Evolutionary conservation across 2,888 invertebrate species (phyloP), one percentile per base, ranked within the genome.

Genomic region (Pandemis heparana): DNA sequence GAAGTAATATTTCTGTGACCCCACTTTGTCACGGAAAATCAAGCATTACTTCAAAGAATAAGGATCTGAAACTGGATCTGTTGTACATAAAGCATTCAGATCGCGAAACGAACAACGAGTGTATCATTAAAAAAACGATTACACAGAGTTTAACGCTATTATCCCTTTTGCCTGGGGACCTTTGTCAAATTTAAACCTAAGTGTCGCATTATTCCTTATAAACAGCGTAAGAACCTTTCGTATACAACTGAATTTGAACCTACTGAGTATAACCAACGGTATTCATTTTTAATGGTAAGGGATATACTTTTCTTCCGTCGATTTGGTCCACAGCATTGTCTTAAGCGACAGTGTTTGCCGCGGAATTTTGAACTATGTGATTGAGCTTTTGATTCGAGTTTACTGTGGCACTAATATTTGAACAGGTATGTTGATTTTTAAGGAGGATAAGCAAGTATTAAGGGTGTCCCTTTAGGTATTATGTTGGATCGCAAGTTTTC

Each of bases 121-220:
- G 59, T 38, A 60, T 59, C 68, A 68, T 68, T 68, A 46, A 60
- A 59, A 68, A 60, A 56, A 23, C 56, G 68, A 46, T 67, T 60
- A 68, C 14, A 60, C 68, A 60, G 60, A 60, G 46, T 60, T 68
- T 71, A 65, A 46, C 71, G 14, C 60, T 60, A 65, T 71, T 71
- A 71, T 65, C 71, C 71, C 65, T 65, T 56, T 43, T 16, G 43
- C 70, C 59, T 39, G 5, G 59, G 32, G 59, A 65, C 71, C 71
- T 71, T 65, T 48, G 60, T 71, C 65, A 71, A 71, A 60, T 69
- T 39, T 62, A 48, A 60, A 60, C 67, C 32, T 68, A 60, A 60
- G 18, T 67, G 32, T 32, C 23, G 18, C 12, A 14, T 56, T 8
- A 18, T 12, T 68, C n/a, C 16, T 23, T 0, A 48, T n/a, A 64